Evolutionary conservation across 2,888 invertebrate species (phyloP).

Genomic region (Oligia latruncula): DNA sequence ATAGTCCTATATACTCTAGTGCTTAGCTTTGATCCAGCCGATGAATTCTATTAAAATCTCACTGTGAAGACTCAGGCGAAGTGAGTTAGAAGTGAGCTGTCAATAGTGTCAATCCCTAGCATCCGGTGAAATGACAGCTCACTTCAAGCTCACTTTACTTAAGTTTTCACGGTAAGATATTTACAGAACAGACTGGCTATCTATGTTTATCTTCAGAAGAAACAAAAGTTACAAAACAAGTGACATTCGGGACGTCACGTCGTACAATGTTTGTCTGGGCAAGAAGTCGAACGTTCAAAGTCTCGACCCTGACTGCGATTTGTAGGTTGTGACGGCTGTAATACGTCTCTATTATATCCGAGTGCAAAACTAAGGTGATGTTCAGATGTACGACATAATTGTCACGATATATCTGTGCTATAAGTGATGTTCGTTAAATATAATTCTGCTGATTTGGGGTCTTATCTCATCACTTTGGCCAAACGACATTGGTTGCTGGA

Average conservation of each 20-base stretch:
- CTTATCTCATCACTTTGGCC: not conserved
- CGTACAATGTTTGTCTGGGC: not conserved
- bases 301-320: slow-evolving; percentile 37
- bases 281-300: slow-evolving; percentile 19
- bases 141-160: not conserved
- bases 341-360: slow-evolving; percentile 25
- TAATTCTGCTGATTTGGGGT: not conserved
- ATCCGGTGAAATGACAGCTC: not conserved
- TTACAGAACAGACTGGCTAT: not conserved
- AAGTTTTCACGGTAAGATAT: not conserved
- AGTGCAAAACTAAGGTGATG: slow-evolving; percentile 18
- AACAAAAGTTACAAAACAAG: not conserved
- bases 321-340: slow-evolving; percentile 26
- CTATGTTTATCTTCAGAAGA: not conserved
- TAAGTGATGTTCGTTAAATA: not conserved
- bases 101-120: not conserved
- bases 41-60: not conserved
- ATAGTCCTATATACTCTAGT: not conserved
- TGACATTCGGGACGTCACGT: not conserved
- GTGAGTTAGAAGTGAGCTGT: not conserved
- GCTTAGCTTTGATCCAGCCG: not conserved
- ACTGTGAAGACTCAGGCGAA: no score
- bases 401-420: no score
- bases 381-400: slow-evolving; percentile 1
- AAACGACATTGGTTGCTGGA: not conserved